These are phyloP conservation scores for Gymnoscopelus microlampas DNA, from an alignment of 2,797 vertebrate species.

Conservation along the genomic window DNA sequence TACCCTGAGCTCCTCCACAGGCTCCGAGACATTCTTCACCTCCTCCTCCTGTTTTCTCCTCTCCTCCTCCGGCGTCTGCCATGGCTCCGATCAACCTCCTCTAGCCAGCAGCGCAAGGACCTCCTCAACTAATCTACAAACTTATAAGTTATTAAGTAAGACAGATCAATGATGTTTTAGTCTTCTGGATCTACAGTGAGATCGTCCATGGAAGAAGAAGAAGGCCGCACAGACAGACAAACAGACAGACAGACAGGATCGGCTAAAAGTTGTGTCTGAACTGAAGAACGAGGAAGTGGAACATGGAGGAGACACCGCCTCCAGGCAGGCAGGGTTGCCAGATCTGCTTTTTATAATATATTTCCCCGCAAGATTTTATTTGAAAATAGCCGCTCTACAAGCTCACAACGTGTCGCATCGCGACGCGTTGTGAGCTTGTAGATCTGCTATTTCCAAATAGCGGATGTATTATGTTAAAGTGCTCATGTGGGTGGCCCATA, in stretches of 20 bases:
- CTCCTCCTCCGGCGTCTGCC: slow-evolving; percentile 59
- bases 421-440: too few species aligned
- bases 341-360: too few species aligned
- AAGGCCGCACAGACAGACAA: background rate
- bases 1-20: slow-evolving; percentile 47
- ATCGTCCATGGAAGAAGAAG: background rate
- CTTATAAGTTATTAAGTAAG: too few species aligned
- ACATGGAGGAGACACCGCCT: background rate
- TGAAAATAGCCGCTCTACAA: too few species aligned
- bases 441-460: too few species aligned
- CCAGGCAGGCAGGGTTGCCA: background rate
- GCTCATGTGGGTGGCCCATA: too few species aligned
- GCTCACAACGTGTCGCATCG: too few species aligned
- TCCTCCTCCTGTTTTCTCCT: slow-evolving; percentile 11
- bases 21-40: slow-evolving; percentile 49
- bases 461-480: too few species aligned
- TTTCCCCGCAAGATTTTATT: too few species aligned
- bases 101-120: background rate
- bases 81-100: slow-evolving; percentile 45
- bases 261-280: background rate
- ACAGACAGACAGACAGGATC: background rate
- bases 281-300: slow-evolving; percentile 43
- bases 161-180: background rate
- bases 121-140: background rate
- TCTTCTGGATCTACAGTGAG: background rate